A percentile compares a stretch with the other conserved stretches of the same genome.
These are phyloP conservation scores for Psephotus haematonotus DNA, from an alignment of 2,113 vertebrate genomes.

Conservation along the genomic window DNA sequence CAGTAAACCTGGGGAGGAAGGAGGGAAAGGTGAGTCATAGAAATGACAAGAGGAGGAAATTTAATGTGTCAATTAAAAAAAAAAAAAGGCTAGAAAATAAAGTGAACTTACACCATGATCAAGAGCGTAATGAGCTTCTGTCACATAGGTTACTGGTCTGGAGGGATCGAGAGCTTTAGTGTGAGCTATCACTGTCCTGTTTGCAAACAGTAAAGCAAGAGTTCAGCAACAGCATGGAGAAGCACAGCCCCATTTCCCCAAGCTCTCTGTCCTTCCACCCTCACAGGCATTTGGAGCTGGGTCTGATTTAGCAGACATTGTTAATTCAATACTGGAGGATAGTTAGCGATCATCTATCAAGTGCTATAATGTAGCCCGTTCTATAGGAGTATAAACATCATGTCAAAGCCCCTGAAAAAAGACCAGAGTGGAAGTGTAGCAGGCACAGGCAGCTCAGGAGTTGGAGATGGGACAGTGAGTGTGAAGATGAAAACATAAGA, in stretches of 20 bases:
- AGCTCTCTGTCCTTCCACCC: background rate
- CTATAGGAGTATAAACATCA: background rate
- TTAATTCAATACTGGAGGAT: background rate
- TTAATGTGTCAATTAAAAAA: background rate
- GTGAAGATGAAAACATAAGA: background rate
- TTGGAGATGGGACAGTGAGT: background rate
- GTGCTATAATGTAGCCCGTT: background rate
- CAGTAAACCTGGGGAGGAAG: background rate
- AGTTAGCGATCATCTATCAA: background rate
- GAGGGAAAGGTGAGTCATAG: background rate
- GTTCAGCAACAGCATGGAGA: background rate
- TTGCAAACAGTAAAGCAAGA: conserved; percentile 46
- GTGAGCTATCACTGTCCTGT: conserved; percentile 86
- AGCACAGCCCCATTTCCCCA: background rate
- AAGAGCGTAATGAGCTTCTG: conserved; percentile 74
- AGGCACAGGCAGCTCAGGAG: background rate
- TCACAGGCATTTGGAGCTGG: background rate
- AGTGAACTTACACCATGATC: conserved; percentile 87
- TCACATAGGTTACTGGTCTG: conserved; percentile 89
- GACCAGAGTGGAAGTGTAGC: background rate
- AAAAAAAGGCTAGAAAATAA: background rate
- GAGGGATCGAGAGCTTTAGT: conserved; percentile 88
- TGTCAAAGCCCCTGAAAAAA: background rate
- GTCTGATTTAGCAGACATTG: background rate
- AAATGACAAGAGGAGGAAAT: background rate